These are phyloP conservation scores for Sphyrna mokarran DNA, from an alignment of 2,113 vertebrate species.

Conservation along the genomic window DNA sequence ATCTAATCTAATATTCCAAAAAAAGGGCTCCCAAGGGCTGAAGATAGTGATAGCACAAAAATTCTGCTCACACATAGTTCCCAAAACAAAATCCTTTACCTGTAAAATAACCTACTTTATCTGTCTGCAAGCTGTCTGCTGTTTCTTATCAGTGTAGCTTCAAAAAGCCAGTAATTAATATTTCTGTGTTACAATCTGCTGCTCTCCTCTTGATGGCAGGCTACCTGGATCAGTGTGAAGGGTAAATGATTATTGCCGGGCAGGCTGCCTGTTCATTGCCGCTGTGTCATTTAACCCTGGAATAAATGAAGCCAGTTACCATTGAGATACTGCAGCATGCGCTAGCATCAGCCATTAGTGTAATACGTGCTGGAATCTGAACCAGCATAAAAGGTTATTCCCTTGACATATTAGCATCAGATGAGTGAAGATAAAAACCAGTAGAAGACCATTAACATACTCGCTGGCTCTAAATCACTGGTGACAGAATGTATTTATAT, in stretches of 20 bases:
- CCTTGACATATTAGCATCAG: constrained; percentile 37
- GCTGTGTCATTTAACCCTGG: constrained; percentile 30
- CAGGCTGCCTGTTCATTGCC: constrained; percentile 8
- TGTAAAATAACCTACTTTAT: neutral
- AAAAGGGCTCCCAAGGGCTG: neutral
- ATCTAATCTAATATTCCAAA: neutral
- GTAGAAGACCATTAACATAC: constrained; percentile 35
- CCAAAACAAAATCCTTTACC: neutral
- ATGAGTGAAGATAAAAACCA: constrained; percentile 35
- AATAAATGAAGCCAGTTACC: constrained; percentile 27
- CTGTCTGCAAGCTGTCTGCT: neutral
- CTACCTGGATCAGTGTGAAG: neutral
- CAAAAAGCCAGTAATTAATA: constrained; percentile 19
- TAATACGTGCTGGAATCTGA: constrained; percentile 29
- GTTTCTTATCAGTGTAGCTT: neutral
- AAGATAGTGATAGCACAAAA: neutral
- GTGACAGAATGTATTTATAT: constrained; percentile 34
- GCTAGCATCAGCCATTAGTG: constrained; percentile 28
- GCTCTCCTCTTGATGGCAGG: constrained; percentile 24
- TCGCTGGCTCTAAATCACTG: constrained; percentile 32
- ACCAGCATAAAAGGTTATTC: constrained; percentile 35
- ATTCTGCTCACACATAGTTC: neutral
- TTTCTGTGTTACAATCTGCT: constrained; percentile 14
- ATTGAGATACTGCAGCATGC: neutral
- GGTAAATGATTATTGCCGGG: constrained; percentile 28